A percentile compares a stretch with the other conserved stretches of the same genome.
Conservation (phyloP, 2,113 vertebrate genomes). For the Catagonus wagneri region DNA sequence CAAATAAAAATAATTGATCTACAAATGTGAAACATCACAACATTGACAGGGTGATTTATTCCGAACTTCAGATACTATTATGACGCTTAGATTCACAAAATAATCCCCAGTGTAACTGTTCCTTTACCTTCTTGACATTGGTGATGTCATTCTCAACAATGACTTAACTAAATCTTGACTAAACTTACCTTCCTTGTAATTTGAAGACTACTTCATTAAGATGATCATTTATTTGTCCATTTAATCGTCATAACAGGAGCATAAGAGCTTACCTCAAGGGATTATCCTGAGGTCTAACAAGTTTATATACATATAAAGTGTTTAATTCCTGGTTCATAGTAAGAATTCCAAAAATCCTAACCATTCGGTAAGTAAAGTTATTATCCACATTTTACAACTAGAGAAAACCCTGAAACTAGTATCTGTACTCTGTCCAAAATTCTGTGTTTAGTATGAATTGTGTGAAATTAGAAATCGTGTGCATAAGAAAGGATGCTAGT, state of each 20-base stretch:
- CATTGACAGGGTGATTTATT: not conserved
- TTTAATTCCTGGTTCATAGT: not conserved
- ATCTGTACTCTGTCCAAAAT: not conserved
- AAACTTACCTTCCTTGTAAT: not conserved
- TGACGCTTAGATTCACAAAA: not conserved
- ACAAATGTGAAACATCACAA: not conserved
- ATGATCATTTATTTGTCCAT: not conserved
- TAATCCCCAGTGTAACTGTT: not conserved
- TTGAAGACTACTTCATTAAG: constrained; percentile 8
- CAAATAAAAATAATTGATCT: not conserved
- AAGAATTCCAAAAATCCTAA: not conserved
- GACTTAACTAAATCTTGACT: not conserved
- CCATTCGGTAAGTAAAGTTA: not conserved
- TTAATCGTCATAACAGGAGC: not conserved
- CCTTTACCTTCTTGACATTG: not conserved
- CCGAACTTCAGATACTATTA: not conserved
- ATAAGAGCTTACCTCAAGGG: not conserved
- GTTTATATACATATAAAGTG: not conserved
- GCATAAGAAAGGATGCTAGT: not conserved
- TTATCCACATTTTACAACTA: not conserved
- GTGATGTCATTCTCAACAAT: not conserved
- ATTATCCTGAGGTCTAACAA: not conserved
- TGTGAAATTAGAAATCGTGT: not conserved
- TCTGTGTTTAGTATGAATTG: not conserved
- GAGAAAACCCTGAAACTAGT: not conserved